Conservation (phyloP, 30 jellyfish, hydroid and myxozoan genomes). For the Aurelia sp. region DNA sequence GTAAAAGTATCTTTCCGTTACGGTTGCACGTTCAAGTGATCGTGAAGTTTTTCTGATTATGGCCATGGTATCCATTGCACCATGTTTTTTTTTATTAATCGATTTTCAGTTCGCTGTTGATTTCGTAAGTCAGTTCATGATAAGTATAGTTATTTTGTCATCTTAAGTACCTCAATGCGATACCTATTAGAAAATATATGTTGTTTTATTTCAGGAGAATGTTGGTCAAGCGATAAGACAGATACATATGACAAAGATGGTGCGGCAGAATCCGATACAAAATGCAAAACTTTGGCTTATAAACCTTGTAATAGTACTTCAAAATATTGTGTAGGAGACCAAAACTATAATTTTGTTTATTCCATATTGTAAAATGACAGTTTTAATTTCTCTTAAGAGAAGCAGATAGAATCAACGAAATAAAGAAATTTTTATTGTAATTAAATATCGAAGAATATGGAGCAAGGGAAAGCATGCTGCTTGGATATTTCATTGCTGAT, state of each 20-base stretch:
- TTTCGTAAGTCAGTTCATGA: background rate
- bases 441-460: too few relatives aligned
- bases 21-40: too few relatives aligned
- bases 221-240: conserved; percentile 55
- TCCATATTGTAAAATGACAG: background rate
- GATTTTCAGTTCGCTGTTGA: too few relatives aligned
- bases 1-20: too few relatives aligned
- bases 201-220: conserved; percentile 37
- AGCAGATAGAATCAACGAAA: too few relatives aligned
- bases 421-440: too few relatives aligned
- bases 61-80: too few relatives aligned
- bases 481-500: too few relatives aligned
- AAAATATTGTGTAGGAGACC: conserved; percentile 44
- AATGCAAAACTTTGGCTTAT: conserved; percentile 50
- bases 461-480: too few relatives aligned
- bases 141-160: background rate
- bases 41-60: too few relatives aligned
- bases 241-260: conserved; percentile 57
- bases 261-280: conserved; percentile 17
- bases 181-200: background rate
- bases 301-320: conserved; percentile 33
- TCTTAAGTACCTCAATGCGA: background rate
- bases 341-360: conserved; percentile 39
- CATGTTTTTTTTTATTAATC: too few relatives aligned
- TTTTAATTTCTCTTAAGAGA: too few relatives aligned